phyloP scores from a whole-genome alignment of 2,888 invertebrate species.

The Cantharis lateralis region DNA sequence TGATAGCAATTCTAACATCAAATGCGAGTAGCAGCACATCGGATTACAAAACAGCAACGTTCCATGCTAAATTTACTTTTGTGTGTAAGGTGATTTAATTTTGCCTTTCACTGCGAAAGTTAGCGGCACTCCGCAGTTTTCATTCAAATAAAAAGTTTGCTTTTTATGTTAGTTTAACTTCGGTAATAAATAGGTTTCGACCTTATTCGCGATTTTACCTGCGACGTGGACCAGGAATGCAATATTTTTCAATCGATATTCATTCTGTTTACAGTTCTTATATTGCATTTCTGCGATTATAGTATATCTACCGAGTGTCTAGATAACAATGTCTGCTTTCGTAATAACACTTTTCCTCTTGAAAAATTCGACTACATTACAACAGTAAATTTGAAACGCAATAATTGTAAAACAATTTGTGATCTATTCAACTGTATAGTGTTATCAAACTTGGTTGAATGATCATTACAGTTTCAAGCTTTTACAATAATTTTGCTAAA shows the following conservation, averaged over 20 bases:
- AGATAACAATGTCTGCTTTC: no score
- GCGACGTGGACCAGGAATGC: no score
- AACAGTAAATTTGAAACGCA: background rate
- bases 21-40: background rate
- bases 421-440: background rate
- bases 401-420: background rate
- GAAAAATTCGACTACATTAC: background rate
- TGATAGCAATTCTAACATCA: background rate
- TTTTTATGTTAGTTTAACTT: no score
- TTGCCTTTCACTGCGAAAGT: slow-evolving; percentile 11
- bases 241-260: no score
- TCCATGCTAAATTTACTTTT: slow-evolving; percentile 19
- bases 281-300: no score
- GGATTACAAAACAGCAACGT: slow-evolving; percentile 11
- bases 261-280: no score
- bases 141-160: background rate
- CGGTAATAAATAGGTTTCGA: no score
- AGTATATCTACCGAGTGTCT: no score
- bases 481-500: background rate
- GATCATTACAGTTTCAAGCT: background rate
- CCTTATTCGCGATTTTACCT: no score
- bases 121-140: background rate
- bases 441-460: background rate
- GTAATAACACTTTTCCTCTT: background rate
- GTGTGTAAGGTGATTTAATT: slow-evolving; percentile 16